A percentile compares a stretch with the other conserved stretches of the same genome.
These are phyloP conservation scores for Syngnathus typhle DNA, from an alignment of 2,113 vertebrate genomes.

Conservation along the genomic window DNA sequence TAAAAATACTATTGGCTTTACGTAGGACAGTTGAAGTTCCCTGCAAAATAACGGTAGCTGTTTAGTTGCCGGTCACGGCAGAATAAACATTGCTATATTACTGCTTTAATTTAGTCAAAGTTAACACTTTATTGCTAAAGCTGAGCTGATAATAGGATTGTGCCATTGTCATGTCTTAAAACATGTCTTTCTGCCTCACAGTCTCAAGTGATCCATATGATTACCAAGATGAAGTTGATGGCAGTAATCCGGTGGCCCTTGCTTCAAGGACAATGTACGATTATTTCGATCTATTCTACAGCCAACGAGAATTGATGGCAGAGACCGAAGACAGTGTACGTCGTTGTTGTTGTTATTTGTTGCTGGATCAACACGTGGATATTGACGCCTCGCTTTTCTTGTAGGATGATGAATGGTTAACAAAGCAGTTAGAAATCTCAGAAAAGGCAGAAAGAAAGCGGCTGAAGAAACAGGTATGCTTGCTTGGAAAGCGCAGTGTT, in stretches of 20 bases:
- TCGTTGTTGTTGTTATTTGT: neutral
- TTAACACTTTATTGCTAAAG: neutral
- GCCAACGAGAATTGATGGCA: neutral
- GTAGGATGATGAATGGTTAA: slow-evolving; percentile 46
- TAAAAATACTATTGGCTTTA: too few relatives aligned
- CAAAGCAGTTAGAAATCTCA: slow-evolving; percentile 41
- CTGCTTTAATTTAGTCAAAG: neutral
- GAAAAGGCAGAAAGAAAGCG: slow-evolving; percentile 58
- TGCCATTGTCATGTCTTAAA: neutral
- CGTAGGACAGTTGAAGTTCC: too few relatives aligned
- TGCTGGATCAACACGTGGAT: neutral
- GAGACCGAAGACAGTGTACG: slow-evolving; percentile 30
- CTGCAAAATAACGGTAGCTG: too few relatives aligned
- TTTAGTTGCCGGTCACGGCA: too few relatives aligned
- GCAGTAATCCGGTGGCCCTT: neutral
- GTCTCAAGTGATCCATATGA: neutral
- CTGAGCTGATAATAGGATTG: neutral
- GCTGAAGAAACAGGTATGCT: slow-evolving; percentile 55
- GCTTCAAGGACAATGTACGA: neutral
- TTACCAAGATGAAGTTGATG: neutral
- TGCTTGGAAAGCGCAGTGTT: neutral
- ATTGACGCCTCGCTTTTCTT: neutral
- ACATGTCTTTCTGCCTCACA: neutral
- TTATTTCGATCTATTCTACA: neutral
- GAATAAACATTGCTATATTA: neutral